Conservation (phyloP, 1,140 invertebrate species). For the Cyclargus thomasi region DNA sequence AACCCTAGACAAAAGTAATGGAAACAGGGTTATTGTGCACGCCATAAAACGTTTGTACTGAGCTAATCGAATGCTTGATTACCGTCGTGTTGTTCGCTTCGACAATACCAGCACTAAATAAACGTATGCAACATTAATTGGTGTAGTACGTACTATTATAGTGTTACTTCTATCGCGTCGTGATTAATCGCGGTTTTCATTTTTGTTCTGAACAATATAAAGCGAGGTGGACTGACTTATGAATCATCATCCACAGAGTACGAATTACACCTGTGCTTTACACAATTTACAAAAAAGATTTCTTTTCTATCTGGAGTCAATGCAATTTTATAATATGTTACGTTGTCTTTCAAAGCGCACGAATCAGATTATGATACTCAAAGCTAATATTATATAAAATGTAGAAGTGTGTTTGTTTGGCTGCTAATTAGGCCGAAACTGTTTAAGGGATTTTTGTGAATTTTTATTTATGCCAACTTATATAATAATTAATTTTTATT, state of each 20-base stretch:
- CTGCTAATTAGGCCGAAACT: no score
- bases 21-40: slow-evolving; percentile 20
- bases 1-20: slow-evolving; percentile 11
- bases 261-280: no score
- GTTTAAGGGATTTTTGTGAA: no score
- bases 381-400: no score
- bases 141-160: slow-evolving; percentile 58
- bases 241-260: background rate
- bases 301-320: no score
- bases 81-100: slow-evolving; percentile 37
- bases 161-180: slow-evolving; percentile 50
- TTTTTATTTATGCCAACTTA: no score
- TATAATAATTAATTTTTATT: no score
- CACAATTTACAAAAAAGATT: no score
- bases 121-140: slow-evolving; percentile 64
- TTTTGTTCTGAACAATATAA: slow-evolving; percentile 14
- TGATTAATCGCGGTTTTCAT: slow-evolving; percentile 54
- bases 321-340: no score
- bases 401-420: no score
- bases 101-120: slow-evolving; percentile 50
- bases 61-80: slow-evolving; percentile 59
- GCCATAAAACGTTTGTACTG: slow-evolving; percentile 30
- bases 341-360: no score
- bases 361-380: no score
- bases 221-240: background rate